A percentile compares a stretch with the other conserved stretches of the same genome.
These are phyloP conservation scores for Bambusicola thoracicus DNA, from an alignment of 2,113 vertebrate species.

Conservation along the genomic window DNA sequence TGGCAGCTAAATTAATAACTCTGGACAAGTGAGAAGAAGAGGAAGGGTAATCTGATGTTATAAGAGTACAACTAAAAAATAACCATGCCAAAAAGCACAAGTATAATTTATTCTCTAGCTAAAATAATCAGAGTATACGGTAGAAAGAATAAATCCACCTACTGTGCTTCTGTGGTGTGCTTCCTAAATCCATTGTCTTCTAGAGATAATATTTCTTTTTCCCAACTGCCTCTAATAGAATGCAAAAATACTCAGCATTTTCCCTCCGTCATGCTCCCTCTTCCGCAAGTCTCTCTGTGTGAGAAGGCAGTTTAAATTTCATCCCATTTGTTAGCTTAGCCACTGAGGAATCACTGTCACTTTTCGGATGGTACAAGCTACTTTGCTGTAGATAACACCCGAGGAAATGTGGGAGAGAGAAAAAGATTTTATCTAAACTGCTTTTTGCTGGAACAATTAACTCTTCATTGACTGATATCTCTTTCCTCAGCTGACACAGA, in stretches of 20 bases:
- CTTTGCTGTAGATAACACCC: slow-evolving; percentile 6
- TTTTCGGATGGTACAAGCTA: neutral
- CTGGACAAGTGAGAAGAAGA: neutral
- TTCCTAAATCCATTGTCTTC: slow-evolving; percentile 82
- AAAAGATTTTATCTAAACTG: slow-evolving; percentile 54
- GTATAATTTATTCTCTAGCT: neutral
- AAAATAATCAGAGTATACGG: neutral
- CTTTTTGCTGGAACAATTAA: slow-evolving; percentile 56
- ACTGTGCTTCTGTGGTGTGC: slow-evolving; percentile 80
- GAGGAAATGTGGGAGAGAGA: slow-evolving; percentile 13
- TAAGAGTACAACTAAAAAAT: neutral
- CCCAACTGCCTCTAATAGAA: slow-evolving; percentile 28
- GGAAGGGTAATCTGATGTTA: neutral
- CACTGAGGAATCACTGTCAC: slow-evolving; percentile 67
- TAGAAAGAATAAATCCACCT: slow-evolving; percentile 77
- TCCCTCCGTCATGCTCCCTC: slow-evolving; percentile 39
- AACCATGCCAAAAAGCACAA: neutral
- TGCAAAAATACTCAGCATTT: slow-evolving; percentile 58
- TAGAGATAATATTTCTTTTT: neutral
- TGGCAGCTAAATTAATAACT: neutral
- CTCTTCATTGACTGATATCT: slow-evolving; percentile 28
- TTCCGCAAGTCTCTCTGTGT: slow-evolving; percentile 31
- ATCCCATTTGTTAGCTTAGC: slow-evolving; percentile 68
- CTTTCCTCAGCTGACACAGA: neutral
- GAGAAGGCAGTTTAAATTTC: slow-evolving; percentile 75